A percentile compares a stretch with the other conserved stretches of the same genome.
Evolutionary conservation across 2,888 invertebrate genomes (phyloP).

Genomic region (Adelognathus sp.): DNA sequence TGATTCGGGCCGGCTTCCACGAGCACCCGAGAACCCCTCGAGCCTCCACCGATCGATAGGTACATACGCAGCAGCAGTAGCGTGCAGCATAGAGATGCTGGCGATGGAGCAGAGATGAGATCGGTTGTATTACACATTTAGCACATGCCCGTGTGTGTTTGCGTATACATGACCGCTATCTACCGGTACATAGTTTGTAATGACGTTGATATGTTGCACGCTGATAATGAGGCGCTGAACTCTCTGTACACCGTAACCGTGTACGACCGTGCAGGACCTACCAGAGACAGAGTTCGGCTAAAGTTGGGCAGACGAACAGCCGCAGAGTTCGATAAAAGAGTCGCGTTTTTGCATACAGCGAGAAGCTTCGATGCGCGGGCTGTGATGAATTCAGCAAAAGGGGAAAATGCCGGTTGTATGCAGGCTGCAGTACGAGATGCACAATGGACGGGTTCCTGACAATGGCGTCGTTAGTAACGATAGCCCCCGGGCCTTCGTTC

Average conservation of each 20-base stretch:
- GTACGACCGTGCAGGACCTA: neutral
- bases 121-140: constrained; percentile 14
- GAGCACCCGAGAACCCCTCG: constrained; percentile 52
- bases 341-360: constrained; percentile 3
- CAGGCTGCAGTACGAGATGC: constrained; percentile 70
- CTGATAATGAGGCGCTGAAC: neutral
- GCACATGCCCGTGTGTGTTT: neutral
- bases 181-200: neutral
- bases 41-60: constrained; percentile 60
- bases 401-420: constrained; percentile 61
- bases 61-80: constrained; percentile 50
- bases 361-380: neutral
- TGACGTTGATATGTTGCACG: neutral
- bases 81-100: constrained; percentile 32
- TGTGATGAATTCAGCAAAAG: constrained; percentile 36
- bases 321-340: neutral
- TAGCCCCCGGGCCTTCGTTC: constrained; percentile 41
- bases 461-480: constrained; percentile 80
- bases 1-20: constrained; percentile 60
- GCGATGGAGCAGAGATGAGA: constrained; percentile 36
- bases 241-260: neutral
- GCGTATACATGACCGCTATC: neutral
- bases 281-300: neutral
- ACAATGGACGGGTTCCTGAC: constrained; percentile 77
- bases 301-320: neutral